These are phyloP conservation scores for Drosophila subobscura DNA, from an alignment of 1,140 invertebrate species.

Conservation along the genomic window DNA sequence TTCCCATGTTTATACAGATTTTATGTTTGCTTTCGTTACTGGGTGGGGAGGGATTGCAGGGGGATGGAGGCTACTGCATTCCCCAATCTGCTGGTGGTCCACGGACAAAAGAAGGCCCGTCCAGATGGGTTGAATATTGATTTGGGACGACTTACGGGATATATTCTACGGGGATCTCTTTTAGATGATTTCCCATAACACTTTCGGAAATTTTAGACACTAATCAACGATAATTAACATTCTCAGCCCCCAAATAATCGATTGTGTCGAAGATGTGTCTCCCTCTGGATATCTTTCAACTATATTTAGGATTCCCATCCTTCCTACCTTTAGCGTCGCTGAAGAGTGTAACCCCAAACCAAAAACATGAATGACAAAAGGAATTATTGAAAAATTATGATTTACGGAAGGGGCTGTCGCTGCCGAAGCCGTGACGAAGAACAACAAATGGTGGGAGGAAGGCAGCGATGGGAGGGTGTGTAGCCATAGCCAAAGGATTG, in stretches of 20 bases:
- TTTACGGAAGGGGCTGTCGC: conserved; percentile 16
- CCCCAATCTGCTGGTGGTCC: conserved; percentile 19
- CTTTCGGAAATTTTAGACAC: too few species aligned
- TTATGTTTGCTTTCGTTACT: conserved; percentile 36
- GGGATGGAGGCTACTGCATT: conserved; percentile 16
- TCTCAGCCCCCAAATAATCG: too few species aligned
- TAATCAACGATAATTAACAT: too few species aligned
- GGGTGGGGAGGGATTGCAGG: neutral
- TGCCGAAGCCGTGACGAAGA: conserved; percentile 33
- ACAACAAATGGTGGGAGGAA: neutral
- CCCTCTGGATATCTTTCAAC: conserved; percentile 3
- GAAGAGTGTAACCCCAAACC: conserved; percentile 35
- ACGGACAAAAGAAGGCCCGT: conserved; percentile 23
- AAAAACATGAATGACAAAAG: conserved; percentile 28
- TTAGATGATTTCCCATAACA: too few species aligned
- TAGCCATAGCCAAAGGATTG: conserved; percentile 62
- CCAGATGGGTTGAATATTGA: neutral
- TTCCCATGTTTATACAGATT: conserved; percentile 39
- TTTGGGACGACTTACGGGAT: too few species aligned
- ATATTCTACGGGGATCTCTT: too few species aligned
- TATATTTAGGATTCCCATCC: conserved; percentile 10
- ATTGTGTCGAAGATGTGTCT: neutral
- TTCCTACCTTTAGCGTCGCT: neutral
- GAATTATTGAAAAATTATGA: conserved; percentile 59
- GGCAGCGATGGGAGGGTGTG: conserved; percentile 14